Base-by-base conservation (phyloP, 2,113 vertebrate genomes). In the Callorhinus ursinus region DNA sequence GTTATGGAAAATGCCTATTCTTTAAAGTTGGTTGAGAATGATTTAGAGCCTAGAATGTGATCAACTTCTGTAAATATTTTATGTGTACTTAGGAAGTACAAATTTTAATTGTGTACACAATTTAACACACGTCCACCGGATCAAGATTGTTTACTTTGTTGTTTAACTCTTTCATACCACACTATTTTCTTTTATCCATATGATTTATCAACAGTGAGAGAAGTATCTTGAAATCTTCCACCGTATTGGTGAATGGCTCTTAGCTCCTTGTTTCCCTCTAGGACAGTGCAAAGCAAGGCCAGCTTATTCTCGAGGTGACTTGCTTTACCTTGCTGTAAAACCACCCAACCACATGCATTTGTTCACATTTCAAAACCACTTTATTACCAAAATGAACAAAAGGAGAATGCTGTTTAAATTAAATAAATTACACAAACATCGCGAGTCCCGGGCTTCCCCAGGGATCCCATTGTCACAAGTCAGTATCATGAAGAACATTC, bases 361-460 rank as follows among this genome's bases (percentile, higher is more conserved):
- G 12, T 57, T 74, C 74, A 92, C 42, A 83, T 94, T 98, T 96
- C 61, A 97, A 97, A 97, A 97, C 24, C 94, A 96, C 92, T 99
- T 99, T 99, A 99, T 99, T 99, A 98, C 96, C 91, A 98, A 98
- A 98, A 98, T 76, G 88, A 96, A 97, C 90, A 97, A 98, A 97
- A 98, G 55, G 90, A 97, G 85, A 97, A 98, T 0, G 89, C 57
- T 57, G 11, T 95, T 99, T 99, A 99, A 99, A 98, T 99, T 99
- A 99, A 99, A 99, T 99, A 99, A 99, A 98, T 99, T 99, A 99
- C 63, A 96, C 98, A 98, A 86, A 97, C 53, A 97, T 97, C 98
- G 97, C 49, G 97, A 97, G 97, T 76, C 85, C 71, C 71, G 3
- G 90, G 36, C 61, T 71, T 93, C 46, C 80, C 72, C 1, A 13